phyloP scores from a whole-genome alignment of 2,113 vertebrate genomes.

The Rhea pennata region DNA sequence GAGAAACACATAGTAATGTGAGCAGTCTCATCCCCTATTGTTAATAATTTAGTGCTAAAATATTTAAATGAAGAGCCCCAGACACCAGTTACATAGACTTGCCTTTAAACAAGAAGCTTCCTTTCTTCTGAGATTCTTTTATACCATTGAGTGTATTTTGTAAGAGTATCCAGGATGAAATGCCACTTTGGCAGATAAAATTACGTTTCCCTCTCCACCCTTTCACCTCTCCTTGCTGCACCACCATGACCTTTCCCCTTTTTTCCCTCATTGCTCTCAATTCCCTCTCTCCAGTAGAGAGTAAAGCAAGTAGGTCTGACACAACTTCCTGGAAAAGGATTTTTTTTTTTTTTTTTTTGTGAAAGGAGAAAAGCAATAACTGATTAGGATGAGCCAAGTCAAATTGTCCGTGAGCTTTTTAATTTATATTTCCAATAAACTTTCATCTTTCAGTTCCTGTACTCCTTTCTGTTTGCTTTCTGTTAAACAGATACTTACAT shows the following conservation, averaged over 20 bases:
- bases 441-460: not conserved
- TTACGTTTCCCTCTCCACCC: not conserved
- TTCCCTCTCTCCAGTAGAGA: not conserved
- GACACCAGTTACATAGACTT: not conserved
- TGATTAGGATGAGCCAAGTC: not conserved
- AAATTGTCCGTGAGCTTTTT: not conserved
- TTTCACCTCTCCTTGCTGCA: not conserved
- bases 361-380: not conserved
- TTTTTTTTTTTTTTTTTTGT: not conserved
- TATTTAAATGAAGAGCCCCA: not conserved
- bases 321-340: not conserved
- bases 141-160: not conserved
- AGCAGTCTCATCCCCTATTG: not conserved
- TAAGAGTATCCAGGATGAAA: not conserved
- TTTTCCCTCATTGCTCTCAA: not conserved
- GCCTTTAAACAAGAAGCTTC: not conserved
- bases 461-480: not conserved
- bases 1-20: not conserved
- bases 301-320: not conserved
- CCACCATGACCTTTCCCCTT: not conserved
- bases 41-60: not conserved
- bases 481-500: accelerated
- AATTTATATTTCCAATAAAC: not conserved
- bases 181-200: not conserved
- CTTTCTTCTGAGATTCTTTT: not conserved